These are phyloP conservation scores for Dryomyza anilis DNA, from an alignment of 2,888 invertebrate species.

Conservation along the genomic window DNA sequence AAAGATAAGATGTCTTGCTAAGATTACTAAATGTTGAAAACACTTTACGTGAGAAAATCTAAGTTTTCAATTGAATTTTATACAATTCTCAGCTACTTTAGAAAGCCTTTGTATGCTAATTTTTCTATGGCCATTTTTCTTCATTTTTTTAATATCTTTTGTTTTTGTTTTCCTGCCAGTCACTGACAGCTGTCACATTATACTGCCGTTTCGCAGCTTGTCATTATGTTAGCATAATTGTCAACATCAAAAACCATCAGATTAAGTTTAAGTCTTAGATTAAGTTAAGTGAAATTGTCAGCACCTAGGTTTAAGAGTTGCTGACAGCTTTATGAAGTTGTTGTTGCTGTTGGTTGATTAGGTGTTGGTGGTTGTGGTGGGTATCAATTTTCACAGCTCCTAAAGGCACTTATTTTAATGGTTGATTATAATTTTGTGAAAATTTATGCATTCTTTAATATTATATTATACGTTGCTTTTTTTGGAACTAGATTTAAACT, in stretches of 20 bases:
- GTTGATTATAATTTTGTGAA: no score
- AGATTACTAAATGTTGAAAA: not conserved
- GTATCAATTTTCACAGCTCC: not conserved
- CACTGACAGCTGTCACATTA: not conserved
- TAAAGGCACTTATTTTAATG: not conserved
- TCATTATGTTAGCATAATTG: not conserved
- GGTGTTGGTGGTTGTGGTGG: no score
- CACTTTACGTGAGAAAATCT: not conserved
- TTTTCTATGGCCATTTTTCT: not conserved
- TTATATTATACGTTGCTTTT: no score
- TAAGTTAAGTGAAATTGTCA: not conserved
- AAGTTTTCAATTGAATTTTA: not conserved
- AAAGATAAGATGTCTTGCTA: not conserved
- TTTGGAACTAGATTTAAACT: no score
- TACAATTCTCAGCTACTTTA: not conserved
- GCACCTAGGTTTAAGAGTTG: not conserved
- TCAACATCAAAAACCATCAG: not conserved
- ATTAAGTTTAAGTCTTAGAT: not conserved
- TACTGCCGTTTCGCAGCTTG: not conserved
- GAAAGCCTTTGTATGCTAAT: slow-evolving; percentile 11
- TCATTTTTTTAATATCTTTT: not conserved
- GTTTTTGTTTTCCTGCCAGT: not conserved
- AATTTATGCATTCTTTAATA: no score
- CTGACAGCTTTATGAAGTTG: no score
- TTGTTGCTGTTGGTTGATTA: no score